A percentile compares a stretch with the other conserved stretches of the same genome.
Conservation (phyloP, 2,888 invertebrate genomes). For the Philhelius pedissequus region DNA sequence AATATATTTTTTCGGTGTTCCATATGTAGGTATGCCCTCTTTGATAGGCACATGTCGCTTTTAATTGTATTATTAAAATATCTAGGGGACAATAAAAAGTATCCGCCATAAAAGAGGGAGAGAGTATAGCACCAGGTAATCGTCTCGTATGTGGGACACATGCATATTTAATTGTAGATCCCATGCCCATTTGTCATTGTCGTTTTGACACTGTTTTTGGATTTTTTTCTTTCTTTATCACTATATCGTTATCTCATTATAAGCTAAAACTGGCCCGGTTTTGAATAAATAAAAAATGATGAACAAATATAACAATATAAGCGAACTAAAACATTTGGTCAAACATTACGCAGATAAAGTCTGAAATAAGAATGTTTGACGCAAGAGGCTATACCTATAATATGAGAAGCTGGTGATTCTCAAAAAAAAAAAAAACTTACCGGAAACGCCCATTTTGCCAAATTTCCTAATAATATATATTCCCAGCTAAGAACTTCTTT, state of each 20-base stretch:
- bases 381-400: conserved; percentile 1
- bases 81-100: conserved; percentile 67
- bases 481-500: conserved; percentile 7
- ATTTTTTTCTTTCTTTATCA: conserved; percentile 37
- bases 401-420: not conserved
- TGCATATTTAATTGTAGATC: conserved; percentile 66
- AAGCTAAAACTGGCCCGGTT: conserved; percentile 48
- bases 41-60: conserved; percentile 68
- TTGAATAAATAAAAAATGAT: conserved; percentile 45
- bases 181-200: conserved; percentile 62
- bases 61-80: conserved; percentile 66
- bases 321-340: conserved; percentile 62
- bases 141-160: conserved; percentile 55
- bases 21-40: conserved; percentile 41
- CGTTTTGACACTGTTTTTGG: conserved; percentile 1
- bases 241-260: conserved; percentile 45
- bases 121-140: conserved; percentile 3
- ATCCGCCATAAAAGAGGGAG: conserved; percentile 38
- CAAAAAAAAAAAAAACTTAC: not conserved
- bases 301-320: conserved; percentile 45
- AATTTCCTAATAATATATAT: conserved; percentile 21
- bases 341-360: conserved; percentile 46
- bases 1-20: conserved; percentile 44
- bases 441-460: conserved; percentile 59
- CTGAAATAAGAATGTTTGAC: not conserved